Conservation (phyloP, 2,888 invertebrate genomes). For the Coenonympha glycerion region DNA sequence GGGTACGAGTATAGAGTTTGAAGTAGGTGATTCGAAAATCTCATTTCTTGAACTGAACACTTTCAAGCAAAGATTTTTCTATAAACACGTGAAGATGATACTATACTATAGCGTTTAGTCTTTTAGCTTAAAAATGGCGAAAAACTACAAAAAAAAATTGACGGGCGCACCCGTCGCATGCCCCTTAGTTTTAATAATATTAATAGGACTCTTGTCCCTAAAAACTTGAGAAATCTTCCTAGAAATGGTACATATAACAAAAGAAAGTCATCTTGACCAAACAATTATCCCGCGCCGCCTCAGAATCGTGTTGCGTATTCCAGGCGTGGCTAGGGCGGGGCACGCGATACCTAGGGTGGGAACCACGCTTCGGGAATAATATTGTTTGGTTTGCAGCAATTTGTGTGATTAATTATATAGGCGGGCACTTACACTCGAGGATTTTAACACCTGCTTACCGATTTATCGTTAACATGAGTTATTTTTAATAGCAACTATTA, state of each 20-base stretch:
- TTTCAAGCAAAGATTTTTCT: no score
- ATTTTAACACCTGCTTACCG: constrained; percentile 15
- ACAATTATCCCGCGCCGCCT: constrained; percentile 48
- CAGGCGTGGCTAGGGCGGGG: constrained; percentile 65
- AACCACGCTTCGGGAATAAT: constrained; percentile 13
- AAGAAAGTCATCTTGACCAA: constrained; percentile 44
- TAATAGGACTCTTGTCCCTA: neutral
- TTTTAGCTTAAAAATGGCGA: no score
- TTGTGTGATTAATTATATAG: constrained; percentile 54
- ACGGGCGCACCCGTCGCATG: no score
- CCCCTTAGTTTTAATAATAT: no score
- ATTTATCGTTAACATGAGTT: neutral
- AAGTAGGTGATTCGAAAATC: no score
- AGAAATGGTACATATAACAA: constrained; percentile 28
- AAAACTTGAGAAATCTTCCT: constrained; percentile 20
- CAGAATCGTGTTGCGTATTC: constrained; percentile 24
- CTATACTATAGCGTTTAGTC: no score
- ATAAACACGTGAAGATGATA: no score
- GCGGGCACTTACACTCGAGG: constrained; percentile 28
- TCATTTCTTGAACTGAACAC: no score
- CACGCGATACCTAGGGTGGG: constrained; percentile 49
- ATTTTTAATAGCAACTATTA: neutral
- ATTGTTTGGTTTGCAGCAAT: constrained; percentile 51
- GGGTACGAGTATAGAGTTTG: no score
- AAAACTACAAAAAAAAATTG: no score